Percentiles rank a stretch among this genome's conserved stretches.
These are phyloP conservation scores for Axinella damicornis DNA, from an alignment of 37 sponge, comb jelly and placozoan species.

Conservation along the genomic window DNA sequence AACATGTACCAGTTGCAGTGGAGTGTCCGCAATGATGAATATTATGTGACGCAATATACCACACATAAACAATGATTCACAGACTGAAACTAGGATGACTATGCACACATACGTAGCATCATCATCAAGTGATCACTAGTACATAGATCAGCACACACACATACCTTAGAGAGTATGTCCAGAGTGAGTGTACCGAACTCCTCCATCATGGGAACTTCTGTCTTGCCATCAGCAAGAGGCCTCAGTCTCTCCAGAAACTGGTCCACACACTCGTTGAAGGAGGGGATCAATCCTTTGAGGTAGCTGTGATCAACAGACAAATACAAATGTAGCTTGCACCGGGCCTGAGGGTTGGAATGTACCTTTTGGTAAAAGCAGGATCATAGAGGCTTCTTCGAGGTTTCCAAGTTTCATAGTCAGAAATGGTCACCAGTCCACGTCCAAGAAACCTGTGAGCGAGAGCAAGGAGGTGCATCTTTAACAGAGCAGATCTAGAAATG, in stretches of 20 bases:
- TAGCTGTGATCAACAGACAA: not conserved
- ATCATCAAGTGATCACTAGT: too few relatives aligned
- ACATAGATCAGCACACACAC: too few relatives aligned
- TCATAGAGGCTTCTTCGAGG: constrained; percentile 41
- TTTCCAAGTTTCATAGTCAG: constrained; percentile 42
- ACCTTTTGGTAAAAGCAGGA: constrained; percentile 44
- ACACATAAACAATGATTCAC: too few relatives aligned
- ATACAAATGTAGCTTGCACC: too few relatives aligned
- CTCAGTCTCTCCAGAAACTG: constrained; percentile 7
- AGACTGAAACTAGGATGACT: too few relatives aligned
- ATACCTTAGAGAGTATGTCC: not conserved
- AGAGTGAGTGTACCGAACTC: not conserved
- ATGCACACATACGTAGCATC: too few relatives aligned
- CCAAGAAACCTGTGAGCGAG: constrained; percentile 18
- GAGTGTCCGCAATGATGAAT: too few relatives aligned
- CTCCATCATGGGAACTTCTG: constrained; percentile 14
- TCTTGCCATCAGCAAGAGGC: constrained; percentile 9
- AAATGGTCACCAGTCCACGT: constrained; percentile 27
- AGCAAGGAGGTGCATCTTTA: too few relatives aligned
- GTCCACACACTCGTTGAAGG: constrained; percentile 31
- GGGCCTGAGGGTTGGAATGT: too few relatives aligned
- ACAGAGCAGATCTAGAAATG: too few relatives aligned
- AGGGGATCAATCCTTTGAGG: not conserved
- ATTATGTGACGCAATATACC: too few relatives aligned
- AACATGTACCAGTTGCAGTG: too few relatives aligned